Base-by-base conservation (phyloP, 2,113 vertebrate genomes). In the Cyphomyrus plagiostoma region DNA sequence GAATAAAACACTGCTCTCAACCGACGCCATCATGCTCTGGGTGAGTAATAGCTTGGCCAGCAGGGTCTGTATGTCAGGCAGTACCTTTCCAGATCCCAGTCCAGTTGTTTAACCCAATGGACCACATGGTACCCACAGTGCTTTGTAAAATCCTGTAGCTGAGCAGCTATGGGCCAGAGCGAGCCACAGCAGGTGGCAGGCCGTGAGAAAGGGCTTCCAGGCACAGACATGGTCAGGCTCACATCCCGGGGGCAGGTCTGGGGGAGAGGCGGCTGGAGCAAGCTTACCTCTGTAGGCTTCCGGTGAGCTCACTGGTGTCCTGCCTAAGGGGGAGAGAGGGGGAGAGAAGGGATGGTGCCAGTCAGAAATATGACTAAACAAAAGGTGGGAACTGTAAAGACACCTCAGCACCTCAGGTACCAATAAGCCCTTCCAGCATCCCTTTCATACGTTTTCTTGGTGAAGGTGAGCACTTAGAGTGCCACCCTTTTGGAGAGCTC, bases 281-380 rank as follows among this genome's bases (percentile, higher is more conserved):
- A 0, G 35, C 93, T 93, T 93, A 99, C 98, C 98, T 99, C 95
- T 98, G 97, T 95, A 98, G 96, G 74, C 96, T 94, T 95, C 97
- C 97, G 91, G 97, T 96, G 93, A 98, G 96, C 92, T 98, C 97
- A 77, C 96, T 94, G 93, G 97, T 95, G 92, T 97, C 97, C 95
- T 98, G 98, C 96, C 98, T 99, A 94, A 52, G 23, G 23, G 80
- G 30, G 80, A 89, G 70, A 89, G 7, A 30, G 35, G 52, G 26
- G 30, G 66, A 89, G 49, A 56, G n/a, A 39, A 52, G 56, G 46
- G 10, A n/a, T 3, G 15, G 88, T 50, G n/a, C 30, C 21, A 88
- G 58, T 62, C 9, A 39, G 21, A 77, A 66, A 49, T 42, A 42
- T 15, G 62, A 30, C 21, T 11, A 84, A 84, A 45, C 77, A 82